Percentiles rank a stretch among this genome's conserved stretches.
These are phyloP conservation scores for Phymanthus crucifer DNA, from an alignment of 92 coral and sea anemone genomes.

Conservation along the genomic window DNA sequence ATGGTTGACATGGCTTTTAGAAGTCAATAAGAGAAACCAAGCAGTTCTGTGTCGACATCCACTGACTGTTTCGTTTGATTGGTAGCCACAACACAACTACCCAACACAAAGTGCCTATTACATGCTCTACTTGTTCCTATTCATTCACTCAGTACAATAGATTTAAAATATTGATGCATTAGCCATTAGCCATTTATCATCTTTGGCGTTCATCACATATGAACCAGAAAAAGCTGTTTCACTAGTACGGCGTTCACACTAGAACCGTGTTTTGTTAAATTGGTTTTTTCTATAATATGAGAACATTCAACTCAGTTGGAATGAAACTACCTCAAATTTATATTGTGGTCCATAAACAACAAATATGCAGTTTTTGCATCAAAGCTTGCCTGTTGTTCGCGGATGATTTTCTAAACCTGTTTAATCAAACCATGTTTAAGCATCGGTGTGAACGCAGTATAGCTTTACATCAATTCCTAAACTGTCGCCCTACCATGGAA, in stretches of 20 bases:
- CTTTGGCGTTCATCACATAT: not conserved
- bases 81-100: not conserved
- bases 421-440: too few species aligned
- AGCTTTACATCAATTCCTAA: not conserved
- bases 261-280: too few species aligned
- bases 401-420: too few species aligned
- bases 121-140: not conserved
- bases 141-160: not conserved
- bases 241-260: too few species aligned
- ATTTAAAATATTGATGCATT: not conserved
- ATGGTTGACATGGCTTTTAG: not conserved
- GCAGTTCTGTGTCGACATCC: not conserved
- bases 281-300: too few species aligned
- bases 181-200: conserved; percentile 4
- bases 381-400: too few species aligned
- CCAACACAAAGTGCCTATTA: not conserved
- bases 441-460: too few species aligned
- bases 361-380: too few species aligned
- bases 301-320: too few species aligned
- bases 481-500: not conserved
- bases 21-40: not conserved
- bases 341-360: too few species aligned
- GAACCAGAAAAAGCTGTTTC: not conserved
- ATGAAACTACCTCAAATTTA: too few species aligned
- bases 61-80: not conserved